Conservation (phyloP, 2,113 vertebrate genomes). For the Blennius ocellaris region DNA sequence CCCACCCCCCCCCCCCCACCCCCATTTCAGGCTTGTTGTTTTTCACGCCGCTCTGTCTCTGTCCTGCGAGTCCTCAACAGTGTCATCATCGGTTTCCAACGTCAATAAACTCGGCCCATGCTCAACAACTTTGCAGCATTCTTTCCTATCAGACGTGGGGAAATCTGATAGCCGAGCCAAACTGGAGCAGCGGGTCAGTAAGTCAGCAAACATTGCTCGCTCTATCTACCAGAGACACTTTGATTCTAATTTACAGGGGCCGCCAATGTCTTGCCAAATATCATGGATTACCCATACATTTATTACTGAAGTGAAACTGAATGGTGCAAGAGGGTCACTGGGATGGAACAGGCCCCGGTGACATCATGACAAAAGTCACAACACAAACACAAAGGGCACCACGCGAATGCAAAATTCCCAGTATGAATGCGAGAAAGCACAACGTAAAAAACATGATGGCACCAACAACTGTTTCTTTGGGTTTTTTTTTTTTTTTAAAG, state of each 20-base stretch:
- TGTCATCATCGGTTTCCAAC: slow-evolving; percentile 47
- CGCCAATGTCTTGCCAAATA: background rate
- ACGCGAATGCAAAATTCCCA: too few relatives aligned
- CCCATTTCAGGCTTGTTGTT: background rate
- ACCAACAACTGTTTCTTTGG: too few relatives aligned
- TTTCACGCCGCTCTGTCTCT: slow-evolving; percentile 1
- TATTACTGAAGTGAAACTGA: too few relatives aligned
- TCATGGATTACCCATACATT: too few relatives aligned
- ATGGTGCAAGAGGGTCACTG: too few relatives aligned
- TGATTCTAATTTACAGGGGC: background rate
- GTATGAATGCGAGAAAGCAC: too few relatives aligned
- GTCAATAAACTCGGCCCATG: slow-evolving; percentile 60
- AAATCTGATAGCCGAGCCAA: slow-evolving; percentile 44
- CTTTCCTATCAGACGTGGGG: slow-evolving; percentile 47
- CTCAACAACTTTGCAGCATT: slow-evolving; percentile 49
- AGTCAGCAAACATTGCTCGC: slow-evolving; percentile 19
- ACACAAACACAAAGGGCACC: too few relatives aligned
- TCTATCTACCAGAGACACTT: background rate
- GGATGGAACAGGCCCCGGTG: too few relatives aligned
- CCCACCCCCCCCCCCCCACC: background rate
- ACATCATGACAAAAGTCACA: too few relatives aligned
- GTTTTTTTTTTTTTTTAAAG: too few relatives aligned
- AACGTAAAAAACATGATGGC: too few relatives aligned
- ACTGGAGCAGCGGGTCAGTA: slow-evolving; percentile 38
- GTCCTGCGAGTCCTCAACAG: slow-evolving; percentile 25